Conservation (phyloP, 2,797 vertebrate genomes). For the Tachyglossus aculeatus region DNA sequence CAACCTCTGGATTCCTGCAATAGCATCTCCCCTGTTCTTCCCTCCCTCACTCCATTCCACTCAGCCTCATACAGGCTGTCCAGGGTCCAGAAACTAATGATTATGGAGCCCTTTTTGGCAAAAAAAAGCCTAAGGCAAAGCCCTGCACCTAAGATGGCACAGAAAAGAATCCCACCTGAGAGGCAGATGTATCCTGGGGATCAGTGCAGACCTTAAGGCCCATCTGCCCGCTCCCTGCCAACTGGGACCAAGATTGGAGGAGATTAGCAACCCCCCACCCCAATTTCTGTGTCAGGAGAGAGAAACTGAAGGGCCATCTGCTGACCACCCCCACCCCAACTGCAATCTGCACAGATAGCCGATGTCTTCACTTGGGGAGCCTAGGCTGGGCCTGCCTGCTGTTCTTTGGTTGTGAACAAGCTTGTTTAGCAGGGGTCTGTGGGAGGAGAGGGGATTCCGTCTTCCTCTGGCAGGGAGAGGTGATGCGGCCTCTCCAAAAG, state of each 20-base stretch:
- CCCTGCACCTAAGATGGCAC: too few species aligned
- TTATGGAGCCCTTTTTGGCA: too few species aligned
- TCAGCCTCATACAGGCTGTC: too few species aligned
- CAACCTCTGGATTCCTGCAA: too few species aligned
- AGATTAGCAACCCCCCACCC: neutral
- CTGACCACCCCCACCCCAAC: too few species aligned
- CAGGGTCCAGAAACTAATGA: too few species aligned
- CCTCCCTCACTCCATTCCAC: too few species aligned
- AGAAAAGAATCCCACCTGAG: too few species aligned
- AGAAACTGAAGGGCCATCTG: neutral
- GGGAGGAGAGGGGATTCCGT: neutral
- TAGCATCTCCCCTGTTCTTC: too few species aligned
- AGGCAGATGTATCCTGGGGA: too few species aligned
- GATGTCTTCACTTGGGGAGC: neutral
- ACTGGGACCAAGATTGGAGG: neutral
- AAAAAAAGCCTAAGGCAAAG: too few species aligned
- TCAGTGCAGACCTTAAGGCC: neutral
- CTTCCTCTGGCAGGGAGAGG: neutral
- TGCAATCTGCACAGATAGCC: neutral
- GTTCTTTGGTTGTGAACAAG: neutral
- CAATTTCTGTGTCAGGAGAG: neutral
- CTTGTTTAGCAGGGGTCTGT: neutral
- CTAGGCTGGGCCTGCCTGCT: neutral
- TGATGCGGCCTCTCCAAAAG: neutral
- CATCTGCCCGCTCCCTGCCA: neutral